These are phyloP conservation scores for Sinhomidia bicolor DNA, from an alignment of 2,888 invertebrate species.

Conservation along the genomic window DNA sequence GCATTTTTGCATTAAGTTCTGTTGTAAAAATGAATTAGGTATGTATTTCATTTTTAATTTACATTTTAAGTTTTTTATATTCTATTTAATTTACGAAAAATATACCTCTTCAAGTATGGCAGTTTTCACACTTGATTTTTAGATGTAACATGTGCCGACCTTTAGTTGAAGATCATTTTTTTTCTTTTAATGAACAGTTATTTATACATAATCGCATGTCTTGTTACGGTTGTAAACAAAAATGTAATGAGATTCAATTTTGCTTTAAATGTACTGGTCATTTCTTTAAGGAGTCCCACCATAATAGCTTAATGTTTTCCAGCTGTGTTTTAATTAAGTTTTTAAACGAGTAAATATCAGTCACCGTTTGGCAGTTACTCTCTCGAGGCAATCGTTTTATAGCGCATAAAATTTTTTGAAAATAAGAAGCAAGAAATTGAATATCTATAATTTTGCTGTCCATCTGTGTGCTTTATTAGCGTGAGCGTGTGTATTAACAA, in stretches of 20 bases:
- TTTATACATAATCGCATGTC: neutral
- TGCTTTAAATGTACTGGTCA: neutral
- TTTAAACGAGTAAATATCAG: constrained; percentile 58
- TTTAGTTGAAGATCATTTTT: too few species aligned
- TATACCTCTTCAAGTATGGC: too few species aligned
- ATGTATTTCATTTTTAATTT: too few species aligned
- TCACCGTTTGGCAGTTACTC: constrained; percentile 39
- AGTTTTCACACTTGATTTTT: too few species aligned
- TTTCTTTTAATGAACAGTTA: too few species aligned
- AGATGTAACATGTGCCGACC: too few species aligned
- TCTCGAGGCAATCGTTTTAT: constrained; percentile 48
- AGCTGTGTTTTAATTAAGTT: constrained; percentile 66
- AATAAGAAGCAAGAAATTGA: constrained; percentile 53
- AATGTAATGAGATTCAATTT: constrained; percentile 14
- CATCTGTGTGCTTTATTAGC: constrained; percentile 42
- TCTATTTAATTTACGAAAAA: too few species aligned
- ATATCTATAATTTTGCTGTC: constrained; percentile 34
- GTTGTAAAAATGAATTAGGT: too few species aligned
- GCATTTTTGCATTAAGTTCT: too few species aligned
- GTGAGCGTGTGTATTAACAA: neutral
- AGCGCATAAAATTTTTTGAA: constrained; percentile 41
- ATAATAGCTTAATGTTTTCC: constrained; percentile 37
- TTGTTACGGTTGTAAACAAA: constrained; percentile 16
- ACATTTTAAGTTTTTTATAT: too few species aligned
- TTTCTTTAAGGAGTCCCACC: neutral